Conservation (phyloP, 2,888 invertebrate species). For the Macrosoma leucophasiata region DNA sequence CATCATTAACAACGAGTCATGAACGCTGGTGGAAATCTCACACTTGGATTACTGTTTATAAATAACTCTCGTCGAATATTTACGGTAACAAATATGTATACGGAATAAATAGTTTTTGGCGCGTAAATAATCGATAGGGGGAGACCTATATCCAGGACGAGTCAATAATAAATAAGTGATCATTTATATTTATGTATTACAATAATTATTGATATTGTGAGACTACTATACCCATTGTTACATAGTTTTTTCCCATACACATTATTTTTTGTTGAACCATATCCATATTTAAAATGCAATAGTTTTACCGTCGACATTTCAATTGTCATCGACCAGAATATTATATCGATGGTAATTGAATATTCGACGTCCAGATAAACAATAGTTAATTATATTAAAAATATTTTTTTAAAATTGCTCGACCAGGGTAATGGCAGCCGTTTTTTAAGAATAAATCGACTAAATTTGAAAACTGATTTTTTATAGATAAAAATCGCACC, state of each 20-base stretch:
- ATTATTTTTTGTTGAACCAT: constrained; percentile 69
- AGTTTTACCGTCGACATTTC: constrained; percentile 44
- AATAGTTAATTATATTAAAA: constrained; percentile 66
- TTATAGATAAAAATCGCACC: constrained; percentile 25
- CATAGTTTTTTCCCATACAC: constrained; percentile 69
- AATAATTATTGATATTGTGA: constrained; percentile 58
- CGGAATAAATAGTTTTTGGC: constrained; percentile 28
- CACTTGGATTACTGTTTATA: constrained; percentile 13
- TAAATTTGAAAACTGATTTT: constrained; percentile 30
- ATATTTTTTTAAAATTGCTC: constrained; percentile 62
- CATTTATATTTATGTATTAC: constrained; percentile 40
- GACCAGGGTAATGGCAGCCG: constrained; percentile 43
- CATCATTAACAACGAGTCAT: no score
- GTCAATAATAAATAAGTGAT: constrained; percentile 34
- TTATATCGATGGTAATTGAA: no score
- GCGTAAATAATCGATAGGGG: constrained; percentile 18
- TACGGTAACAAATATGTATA: constrained; percentile 26
- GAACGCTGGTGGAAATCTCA: no score
- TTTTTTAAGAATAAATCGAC: constrained; percentile 57
- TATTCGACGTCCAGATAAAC: constrained; percentile 36
- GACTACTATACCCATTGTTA: constrained; percentile 66
- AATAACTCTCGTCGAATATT: constrained; percentile 15
- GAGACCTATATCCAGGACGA: constrained; percentile 29
- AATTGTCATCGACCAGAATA: constrained; percentile 22
- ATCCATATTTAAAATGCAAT: constrained; percentile 74